phyloP scores from a whole-genome alignment of 1,140 invertebrate genomes.

The Orchestia grillus region DNA sequence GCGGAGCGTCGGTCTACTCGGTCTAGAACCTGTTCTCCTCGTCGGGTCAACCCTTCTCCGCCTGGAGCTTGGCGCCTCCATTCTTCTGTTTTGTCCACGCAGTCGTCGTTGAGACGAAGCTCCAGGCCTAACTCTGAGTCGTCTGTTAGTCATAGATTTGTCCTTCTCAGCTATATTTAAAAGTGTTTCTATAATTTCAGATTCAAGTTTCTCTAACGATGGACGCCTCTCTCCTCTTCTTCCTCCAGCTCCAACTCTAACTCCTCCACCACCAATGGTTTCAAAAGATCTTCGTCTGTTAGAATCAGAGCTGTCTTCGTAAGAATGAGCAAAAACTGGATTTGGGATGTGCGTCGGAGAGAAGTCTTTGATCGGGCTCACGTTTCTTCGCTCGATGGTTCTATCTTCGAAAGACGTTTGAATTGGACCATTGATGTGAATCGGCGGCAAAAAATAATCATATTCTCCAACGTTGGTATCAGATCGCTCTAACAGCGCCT shows the following conservation, averaged over 20 bases:
- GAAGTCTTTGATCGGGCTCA: background rate
- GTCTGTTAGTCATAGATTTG: background rate
- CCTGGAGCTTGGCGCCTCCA: background rate
- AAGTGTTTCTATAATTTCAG: constrained; percentile 47
- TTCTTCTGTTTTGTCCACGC: constrained; percentile 19
- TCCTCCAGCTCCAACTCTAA: background rate
- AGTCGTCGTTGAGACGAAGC: background rate
- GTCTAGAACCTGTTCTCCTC: background rate
- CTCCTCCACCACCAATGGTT: background rate
- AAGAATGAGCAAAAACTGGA: constrained; percentile 29
- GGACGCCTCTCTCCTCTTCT: background rate
- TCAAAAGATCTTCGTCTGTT: background rate
- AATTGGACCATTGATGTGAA: constrained; percentile 33
- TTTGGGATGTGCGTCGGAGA: constrained; percentile 5
- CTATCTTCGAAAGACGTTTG: constrained; percentile 12
- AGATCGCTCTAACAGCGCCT: background rate
- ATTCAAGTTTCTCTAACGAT: constrained; percentile 38
- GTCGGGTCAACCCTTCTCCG: background rate
- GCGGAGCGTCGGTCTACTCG: background rate
- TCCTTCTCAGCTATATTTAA: constrained; percentile 39
- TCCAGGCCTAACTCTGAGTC: background rate
- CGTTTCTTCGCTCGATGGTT: background rate
- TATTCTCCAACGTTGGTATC: constrained; percentile 8
- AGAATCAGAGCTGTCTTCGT: background rate
- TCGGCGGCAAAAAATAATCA: constrained; percentile 1